phyloP scores from a whole-genome alignment of 2,113 vertebrate genomes.

The Saguinus midas region DNA sequence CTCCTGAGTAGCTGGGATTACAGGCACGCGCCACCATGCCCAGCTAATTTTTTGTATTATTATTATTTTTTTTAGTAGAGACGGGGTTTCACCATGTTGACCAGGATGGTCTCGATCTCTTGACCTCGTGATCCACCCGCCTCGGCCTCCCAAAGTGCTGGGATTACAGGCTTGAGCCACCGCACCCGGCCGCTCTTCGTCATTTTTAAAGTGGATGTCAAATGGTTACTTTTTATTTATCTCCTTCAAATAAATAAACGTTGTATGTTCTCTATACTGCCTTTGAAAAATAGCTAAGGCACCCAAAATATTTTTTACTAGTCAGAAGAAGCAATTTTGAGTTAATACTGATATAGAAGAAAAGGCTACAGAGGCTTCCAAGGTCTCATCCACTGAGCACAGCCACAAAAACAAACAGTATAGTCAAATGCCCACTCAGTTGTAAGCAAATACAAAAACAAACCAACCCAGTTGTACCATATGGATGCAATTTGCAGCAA shows the following conservation, averaged over 20 bases:
- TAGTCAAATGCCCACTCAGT: constrained; percentile 39
- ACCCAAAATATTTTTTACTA: constrained; percentile 16
- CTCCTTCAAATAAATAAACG: neutral
- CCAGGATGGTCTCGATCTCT: no score
- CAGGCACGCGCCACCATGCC: no score
- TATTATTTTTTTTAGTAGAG: no score
- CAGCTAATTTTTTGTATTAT: no score
- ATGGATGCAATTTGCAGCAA: neutral
- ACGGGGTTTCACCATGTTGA: no score
- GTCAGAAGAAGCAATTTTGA: constrained; percentile 8
- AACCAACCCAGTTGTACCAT: neutral
- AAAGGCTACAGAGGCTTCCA: constrained; percentile 24
- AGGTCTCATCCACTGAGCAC: neutral
- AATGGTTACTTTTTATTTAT: constrained; percentile 53
- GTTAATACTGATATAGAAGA: constrained; percentile 21
- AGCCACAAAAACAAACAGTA: constrained; percentile 33
- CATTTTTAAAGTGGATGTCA: constrained; percentile 35
- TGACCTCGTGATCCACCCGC: no score
- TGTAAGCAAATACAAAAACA: constrained; percentile 24
- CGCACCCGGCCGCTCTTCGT: neutral
- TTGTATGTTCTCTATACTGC: neutral
- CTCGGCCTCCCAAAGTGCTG: no score
- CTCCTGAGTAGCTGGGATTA: no score
- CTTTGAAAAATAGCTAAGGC: constrained; percentile 27
- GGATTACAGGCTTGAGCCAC: no score